Base-by-base conservation (phyloP, 2,797 vertebrate genomes). In the Mormyrus hasselquistii region DNA sequence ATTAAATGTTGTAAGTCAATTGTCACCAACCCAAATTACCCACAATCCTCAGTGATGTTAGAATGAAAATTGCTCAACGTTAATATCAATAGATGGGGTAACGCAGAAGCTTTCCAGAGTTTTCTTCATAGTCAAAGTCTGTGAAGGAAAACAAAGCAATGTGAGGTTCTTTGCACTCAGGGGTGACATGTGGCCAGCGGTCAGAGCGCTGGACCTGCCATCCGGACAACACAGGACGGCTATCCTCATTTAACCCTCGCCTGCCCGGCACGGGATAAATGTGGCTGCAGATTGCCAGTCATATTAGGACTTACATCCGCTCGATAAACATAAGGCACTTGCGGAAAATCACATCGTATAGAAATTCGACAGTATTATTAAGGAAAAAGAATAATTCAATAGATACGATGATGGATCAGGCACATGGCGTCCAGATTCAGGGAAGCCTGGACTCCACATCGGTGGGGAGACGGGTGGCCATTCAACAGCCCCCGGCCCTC, bases 41-140 rank as follows among this genome's bases (percentile, higher is more conserved):
- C 47, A 86, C 22, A 52, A 29, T 65, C 41, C 88, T 82, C 88
- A 89, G 19, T 25, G 29, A 22, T 86, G 88, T 14, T 84, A 57
- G 59, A 44, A 53, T 41, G 41, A 84, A 85, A 34, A 84, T 12
- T 49, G 82, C 44, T 53, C 22, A 25, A 34, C 19, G 10, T 47
- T 16, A 49, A 14, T 86, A 50, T 86, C 84, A 25, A 57, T 38
- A 38, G 22, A 55, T 53, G 34, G 44, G 19, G 22, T 53, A 52
- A 85, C 0, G 3, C 29, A 86, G 25, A 57, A 86, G n/a, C 16
- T 25, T 57, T 55, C 5, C 19, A 2, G 22, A 47, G 41, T 84
- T 84, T 49, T 25, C 29, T 73, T 73, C 29, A 73, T 8, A 29
- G 50, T 52, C 14, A 83, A 83, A 84, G 12, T 87, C 12, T 87